Evolutionary conservation across 2,113 vertebrate genomes (phyloP).

Genomic region (Elephantulus edwardii): DNA sequence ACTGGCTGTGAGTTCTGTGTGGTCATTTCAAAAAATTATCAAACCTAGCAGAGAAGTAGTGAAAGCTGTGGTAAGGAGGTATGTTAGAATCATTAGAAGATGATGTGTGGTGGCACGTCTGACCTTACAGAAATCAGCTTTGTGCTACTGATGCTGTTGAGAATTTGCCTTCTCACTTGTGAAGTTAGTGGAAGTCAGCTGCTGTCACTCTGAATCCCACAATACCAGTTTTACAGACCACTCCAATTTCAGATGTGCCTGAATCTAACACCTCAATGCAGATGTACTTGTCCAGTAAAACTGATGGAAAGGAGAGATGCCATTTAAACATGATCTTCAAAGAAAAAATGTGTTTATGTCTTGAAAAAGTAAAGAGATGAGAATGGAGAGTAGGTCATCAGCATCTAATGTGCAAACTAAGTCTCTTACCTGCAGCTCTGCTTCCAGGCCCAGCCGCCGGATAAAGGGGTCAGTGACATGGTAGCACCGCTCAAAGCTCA

Average conservation of each 20-base stretch:
- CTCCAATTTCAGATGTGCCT: conserved; percentile 33
- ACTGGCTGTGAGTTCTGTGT: too few species aligned
- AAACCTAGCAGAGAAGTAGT: too few species aligned
- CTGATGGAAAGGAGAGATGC: conserved; percentile 15
- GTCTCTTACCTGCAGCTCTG: conserved; percentile 93
- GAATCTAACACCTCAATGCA: conserved; percentile 34
- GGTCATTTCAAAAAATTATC: too few species aligned
- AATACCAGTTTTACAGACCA: too few species aligned
- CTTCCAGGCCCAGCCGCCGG: conserved; percentile 95
- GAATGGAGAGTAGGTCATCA: neutral
- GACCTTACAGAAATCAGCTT: too few species aligned
- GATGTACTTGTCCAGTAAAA: conserved; percentile 21
- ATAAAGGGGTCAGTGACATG: conserved; percentile 98
- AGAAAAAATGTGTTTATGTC: conserved; percentile 23
- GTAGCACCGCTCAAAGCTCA: conserved; percentile 93
- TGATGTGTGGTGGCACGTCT: too few species aligned
- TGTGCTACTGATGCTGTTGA: too few species aligned
- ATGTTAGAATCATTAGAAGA: too few species aligned
- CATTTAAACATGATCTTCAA: conserved; percentile 1
- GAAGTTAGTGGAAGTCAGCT: too few species aligned
- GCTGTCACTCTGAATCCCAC: too few species aligned
- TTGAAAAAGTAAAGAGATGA: conserved; percentile 11
- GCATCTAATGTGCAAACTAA: neutral
- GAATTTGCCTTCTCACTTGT: too few species aligned
- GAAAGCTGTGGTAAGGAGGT: too few species aligned